A percentile compares a stretch with the other conserved stretches of the same genome.
These are phyloP conservation scores for Drosophila stalkeri DNA, from an alignment of 2,888 invertebrate genomes.

Conservation along the genomic window DNA sequence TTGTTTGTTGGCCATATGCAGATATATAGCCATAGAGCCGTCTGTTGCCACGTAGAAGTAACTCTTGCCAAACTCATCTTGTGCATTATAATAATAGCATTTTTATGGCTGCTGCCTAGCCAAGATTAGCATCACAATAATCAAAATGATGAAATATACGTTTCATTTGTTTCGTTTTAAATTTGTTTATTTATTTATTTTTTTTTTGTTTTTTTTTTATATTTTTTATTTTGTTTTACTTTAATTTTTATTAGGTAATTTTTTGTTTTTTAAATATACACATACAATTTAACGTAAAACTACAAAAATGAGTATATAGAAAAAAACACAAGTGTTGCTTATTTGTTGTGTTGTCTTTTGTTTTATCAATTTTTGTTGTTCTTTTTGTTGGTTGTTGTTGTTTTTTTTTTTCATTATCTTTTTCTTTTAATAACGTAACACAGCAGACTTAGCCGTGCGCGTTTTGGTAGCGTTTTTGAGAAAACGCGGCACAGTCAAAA, in stretches of 20 bases:
- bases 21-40: slow-evolving; percentile 6
- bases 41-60: slow-evolving; percentile 39
- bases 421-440: slow-evolving; percentile 83
- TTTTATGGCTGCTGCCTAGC: slow-evolving; percentile 48
- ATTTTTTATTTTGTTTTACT: slow-evolving; percentile 51
- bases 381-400: slow-evolving; percentile 29
- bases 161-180: slow-evolving; percentile 50
- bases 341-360: slow-evolving; percentile 33
- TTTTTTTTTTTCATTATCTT: slow-evolving; percentile 10
- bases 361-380: slow-evolving; percentile 36
- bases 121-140: slow-evolving; percentile 53
- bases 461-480: slow-evolving; percentile 33
- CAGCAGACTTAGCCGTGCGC: slow-evolving; percentile 82
- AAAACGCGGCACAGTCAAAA: slow-evolving; percentile 62
- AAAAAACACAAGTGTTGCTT: slow-evolving; percentile 48
- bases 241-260: slow-evolving; percentile 67
- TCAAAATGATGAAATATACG: slow-evolving; percentile 45
- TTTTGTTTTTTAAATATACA: slow-evolving; percentile 79
- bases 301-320: slow-evolving; percentile 75
- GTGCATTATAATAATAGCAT: slow-evolving; percentile 49
- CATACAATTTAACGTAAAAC: slow-evolving; percentile 80
- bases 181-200: slow-evolving; percentile 41
- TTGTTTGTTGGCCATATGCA: slow-evolving; percentile 36
- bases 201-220: slow-evolving; percentile 33
- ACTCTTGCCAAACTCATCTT: slow-evolving; percentile 53